A percentile compares a stretch with the other conserved stretches of the same genome.
These are phyloP conservation scores for Euplagia quadripunctaria DNA, from an alignment of 2,888 invertebrate genomes.

Conservation along the genomic window DNA sequence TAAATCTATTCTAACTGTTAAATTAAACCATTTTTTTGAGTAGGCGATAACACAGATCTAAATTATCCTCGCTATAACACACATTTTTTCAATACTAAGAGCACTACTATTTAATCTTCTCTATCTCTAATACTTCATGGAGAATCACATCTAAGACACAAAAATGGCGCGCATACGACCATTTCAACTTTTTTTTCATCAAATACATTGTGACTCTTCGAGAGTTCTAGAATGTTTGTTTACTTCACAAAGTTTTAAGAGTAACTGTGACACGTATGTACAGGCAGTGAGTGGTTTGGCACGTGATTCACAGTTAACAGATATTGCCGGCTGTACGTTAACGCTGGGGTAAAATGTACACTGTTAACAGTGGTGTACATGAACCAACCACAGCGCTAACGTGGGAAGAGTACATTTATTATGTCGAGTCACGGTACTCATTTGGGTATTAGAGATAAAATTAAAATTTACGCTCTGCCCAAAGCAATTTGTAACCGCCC, in stretches of 20 bases:
- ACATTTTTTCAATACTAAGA: neutral
- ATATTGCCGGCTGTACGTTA: constrained; percentile 48
- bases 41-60: too few relatives aligned
- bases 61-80: neutral
- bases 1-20: too few relatives aligned
- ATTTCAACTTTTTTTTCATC: neutral
- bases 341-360: constrained; percentile 35
- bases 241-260: constrained; percentile 21
- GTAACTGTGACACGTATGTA: constrained; percentile 26
- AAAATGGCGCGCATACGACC: neutral
- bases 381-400: constrained; percentile 75
- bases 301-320: constrained; percentile 50
- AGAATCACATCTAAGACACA: neutral
- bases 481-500: constrained; percentile 87
- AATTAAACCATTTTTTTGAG: too few relatives aligned
- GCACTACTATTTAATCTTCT: neutral
- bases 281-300: constrained; percentile 36
- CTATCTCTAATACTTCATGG: neutral
- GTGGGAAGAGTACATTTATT: constrained; percentile 86
- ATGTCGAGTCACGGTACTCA: constrained; percentile 86
- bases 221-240: constrained; percentile 9
- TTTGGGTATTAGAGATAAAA: constrained; percentile 88
- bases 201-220: neutral
- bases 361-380: constrained; percentile 53
- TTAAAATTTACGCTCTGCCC: constrained; percentile 87